These are phyloP conservation scores for Polydrusus cervinus DNA, from an alignment of 2,888 invertebrate species.

Conservation along the genomic window DNA sequence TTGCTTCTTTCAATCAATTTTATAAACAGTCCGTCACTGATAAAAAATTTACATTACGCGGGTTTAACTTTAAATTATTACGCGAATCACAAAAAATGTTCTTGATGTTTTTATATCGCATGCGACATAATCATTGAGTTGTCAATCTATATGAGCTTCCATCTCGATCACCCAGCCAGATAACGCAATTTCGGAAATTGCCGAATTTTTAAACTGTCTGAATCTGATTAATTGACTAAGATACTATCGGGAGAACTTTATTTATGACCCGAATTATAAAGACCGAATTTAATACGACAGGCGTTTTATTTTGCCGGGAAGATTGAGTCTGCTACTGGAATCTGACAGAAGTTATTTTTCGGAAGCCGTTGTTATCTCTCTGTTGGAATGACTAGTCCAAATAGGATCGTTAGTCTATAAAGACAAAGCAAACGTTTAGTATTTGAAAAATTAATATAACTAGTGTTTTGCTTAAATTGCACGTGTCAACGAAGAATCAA, in stretches of 20 bases:
- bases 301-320: conserved; percentile 36
- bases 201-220: conserved; percentile 41
- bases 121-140: conserved; percentile 21
- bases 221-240: conserved; percentile 33
- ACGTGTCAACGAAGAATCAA: no score
- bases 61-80: not conserved
- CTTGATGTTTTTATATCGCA: not conserved
- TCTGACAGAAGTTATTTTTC: conserved; percentile 34
- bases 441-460: no score
- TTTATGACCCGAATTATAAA: conserved; percentile 43
- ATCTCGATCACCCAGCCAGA: conserved; percentile 32
- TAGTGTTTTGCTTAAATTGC: no score
- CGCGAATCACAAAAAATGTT: not conserved
- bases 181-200: conserved; percentile 41
- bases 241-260: conserved; percentile 36
- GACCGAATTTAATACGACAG: conserved; percentile 44
- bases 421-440: no score
- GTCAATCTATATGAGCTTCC: conserved; percentile 24
- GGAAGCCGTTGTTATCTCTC: conserved; percentile 12
- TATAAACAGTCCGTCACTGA: no score
- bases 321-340: conserved; percentile 32
- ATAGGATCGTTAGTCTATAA: not conserved
- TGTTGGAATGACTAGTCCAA: not conserved
- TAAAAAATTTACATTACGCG: no score
- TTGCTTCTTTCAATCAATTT: no score